Conservation (phyloP, 2,888 invertebrate species). For the Cylloceria caligata region DNA sequence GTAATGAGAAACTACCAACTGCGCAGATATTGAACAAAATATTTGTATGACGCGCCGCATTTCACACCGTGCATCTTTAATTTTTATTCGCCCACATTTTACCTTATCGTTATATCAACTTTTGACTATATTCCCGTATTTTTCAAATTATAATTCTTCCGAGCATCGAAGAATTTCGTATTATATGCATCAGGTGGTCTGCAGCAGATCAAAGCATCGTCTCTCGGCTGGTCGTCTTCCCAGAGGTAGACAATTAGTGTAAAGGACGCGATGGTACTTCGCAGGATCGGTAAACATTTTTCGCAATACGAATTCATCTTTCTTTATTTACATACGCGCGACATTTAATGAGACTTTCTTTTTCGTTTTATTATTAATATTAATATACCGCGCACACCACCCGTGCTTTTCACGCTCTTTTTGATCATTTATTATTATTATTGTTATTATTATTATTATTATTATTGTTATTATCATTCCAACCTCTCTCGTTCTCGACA, state of each 20-base stretch:
- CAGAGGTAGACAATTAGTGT: neutral
- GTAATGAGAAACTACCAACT: no score
- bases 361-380: slow-evolving; percentile 52
- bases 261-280: slow-evolving; percentile 34
- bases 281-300: slow-evolving; percentile 35
- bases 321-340: slow-evolving; percentile 49
- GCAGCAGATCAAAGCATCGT: neutral
- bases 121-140: neutral
- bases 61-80: no score
- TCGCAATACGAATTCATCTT: slow-evolving; percentile 30
- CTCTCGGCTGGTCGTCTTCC: neutral
- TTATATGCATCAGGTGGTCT: slow-evolving; percentile 8
- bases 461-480: slow-evolving; percentile 5
- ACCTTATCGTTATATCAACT: neutral
- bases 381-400: slow-evolving; percentile 33
- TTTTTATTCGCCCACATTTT: neutral
- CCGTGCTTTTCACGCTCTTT: no score
- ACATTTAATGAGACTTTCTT: slow-evolving; percentile 55
- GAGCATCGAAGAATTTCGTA: neutral
- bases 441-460: slow-evolving; percentile 8
- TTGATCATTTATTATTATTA: neutral
- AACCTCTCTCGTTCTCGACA: slow-evolving; percentile 19
- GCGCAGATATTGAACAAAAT: no score
- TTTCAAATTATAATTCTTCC: neutral
- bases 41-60: no score